phyloP scores from a whole-genome alignment of 2,113 vertebrate genomes.

The Mellivora capensis region DNA sequence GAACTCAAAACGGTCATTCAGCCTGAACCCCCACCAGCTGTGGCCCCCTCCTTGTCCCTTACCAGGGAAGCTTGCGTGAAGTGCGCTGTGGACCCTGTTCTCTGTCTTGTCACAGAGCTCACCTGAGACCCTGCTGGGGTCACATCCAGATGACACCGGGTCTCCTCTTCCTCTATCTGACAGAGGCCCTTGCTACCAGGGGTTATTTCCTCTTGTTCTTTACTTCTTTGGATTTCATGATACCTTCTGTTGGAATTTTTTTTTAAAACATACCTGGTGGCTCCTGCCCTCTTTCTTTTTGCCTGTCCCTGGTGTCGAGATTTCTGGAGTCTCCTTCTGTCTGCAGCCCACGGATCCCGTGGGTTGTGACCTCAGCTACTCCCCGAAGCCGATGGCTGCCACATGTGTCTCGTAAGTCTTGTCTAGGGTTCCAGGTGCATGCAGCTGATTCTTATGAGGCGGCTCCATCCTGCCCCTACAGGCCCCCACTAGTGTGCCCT shows the following conservation, averaged over 20 bases:
- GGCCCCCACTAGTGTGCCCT: neutral
- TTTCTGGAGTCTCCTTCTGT: neutral
- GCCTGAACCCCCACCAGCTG: rapidly evolving
- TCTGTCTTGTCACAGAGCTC: neutral
- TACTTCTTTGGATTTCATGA: neutral
- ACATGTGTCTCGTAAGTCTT: neutral
- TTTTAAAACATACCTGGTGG: neutral
- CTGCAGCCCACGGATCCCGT: neutral
- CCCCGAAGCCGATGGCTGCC: neutral
- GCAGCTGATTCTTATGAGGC: neutral
- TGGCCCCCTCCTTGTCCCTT: no score
- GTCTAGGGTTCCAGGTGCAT: neutral
- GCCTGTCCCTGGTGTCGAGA: neutral
- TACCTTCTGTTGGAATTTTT: neutral
- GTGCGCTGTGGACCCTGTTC: no score
- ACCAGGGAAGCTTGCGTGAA: rapidly evolving
- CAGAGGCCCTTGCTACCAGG: neutral
- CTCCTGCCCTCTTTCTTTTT: neutral
- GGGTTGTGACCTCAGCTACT: neutral
- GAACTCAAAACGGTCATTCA: neutral
- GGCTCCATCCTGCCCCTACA: neutral
- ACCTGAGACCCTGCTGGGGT: neutral
- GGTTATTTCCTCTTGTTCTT: neutral
- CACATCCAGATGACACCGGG: rapidly evolving
- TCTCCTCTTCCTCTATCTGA: neutral